A percentile compares a stretch with the other conserved stretches of the same genome.
These are phyloP conservation scores for Halichoerus grypus DNA, from an alignment of 2,113 vertebrate species.

Conservation along the genomic window DNA sequence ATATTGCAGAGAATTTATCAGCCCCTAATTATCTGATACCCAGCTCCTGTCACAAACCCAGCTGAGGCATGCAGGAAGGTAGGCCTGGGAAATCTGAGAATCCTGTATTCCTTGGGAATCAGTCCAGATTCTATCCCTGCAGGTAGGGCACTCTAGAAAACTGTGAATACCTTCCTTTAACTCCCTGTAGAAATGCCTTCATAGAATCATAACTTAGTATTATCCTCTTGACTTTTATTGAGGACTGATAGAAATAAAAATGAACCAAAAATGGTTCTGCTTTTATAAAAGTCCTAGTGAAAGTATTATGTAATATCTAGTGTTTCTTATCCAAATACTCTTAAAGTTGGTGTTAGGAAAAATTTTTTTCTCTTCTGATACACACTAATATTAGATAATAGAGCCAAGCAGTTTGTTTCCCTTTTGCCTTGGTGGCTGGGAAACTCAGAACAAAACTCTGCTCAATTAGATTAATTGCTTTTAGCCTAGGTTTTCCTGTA, in stretches of 20 bases:
- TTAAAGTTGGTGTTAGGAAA: not conserved
- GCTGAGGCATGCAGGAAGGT: not conserved
- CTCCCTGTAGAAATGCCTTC: not conserved
- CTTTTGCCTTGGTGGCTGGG: slow-evolving; percentile 8
- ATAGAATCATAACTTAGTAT: not conserved
- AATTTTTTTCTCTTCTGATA: not conserved
- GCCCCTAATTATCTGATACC: not conserved
- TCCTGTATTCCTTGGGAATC: not conserved
- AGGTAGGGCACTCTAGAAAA: not conserved
- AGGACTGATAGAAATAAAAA: not conserved
- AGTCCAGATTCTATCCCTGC: not conserved
- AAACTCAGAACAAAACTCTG: not conserved
- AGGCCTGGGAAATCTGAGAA: not conserved
- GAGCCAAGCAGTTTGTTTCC: not conserved
- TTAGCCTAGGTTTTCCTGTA: not conserved
- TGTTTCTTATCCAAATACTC: not conserved
- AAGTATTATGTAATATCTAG: not conserved
- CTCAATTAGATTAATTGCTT: not conserved
- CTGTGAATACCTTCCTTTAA: not conserved
- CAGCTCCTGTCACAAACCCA: not conserved
- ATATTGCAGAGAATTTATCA: not conserved
- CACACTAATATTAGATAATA: not conserved
- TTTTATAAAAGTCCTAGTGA: not conserved
- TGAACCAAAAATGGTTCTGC: not conserved
- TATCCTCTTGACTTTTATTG: not conserved